Evolutionary conservation across 2,888 invertebrate genomes (phyloP), one percentile per base, ranked within the genome.

Genomic region (Platycheirus rosarum): DNA sequence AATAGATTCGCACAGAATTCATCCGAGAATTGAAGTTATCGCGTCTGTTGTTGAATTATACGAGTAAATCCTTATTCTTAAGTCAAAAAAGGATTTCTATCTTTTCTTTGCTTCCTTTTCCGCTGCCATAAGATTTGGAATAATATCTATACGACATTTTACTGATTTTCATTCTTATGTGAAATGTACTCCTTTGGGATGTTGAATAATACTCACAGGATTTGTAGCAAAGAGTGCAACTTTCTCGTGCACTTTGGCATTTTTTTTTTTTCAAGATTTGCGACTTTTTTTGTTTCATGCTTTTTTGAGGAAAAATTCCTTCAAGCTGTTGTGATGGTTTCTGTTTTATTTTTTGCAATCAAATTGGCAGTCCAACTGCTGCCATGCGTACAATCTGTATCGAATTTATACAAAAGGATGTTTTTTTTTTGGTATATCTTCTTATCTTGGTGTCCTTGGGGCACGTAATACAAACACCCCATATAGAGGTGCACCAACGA

Each of bases 101-200:
- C 16, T 53, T 35, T 18, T 2, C 32, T 46, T 48, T 18, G n/a
- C 14, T 44, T 29, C 8, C 75, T 65, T 53, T 37, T 20, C 20
- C 11, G 26, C 42, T 66, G 53, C 57, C 66, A 66, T 62, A 26
- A 46, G 48, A 74, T 76, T 71, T 71, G 62, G 76, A 82, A 82
- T 71, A 82, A 76, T 63, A n/a, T n/a, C n/a, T n/a, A n/a, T n/a
- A 76, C 62, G 82, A 73, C 82, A 73, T 73, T 77, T 77, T 63
- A 68, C 55, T 82, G 77, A 77, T 82, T 82, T 77, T 82, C 68
- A 40, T 82, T 68, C 73, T 71, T 74, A 40, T 75, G 51, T 48
- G 70, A 75, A 80, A 75, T 76, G 48, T 49, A 80, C 80, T 77
- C 77, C 63, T 49, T n/a, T n/a, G 71, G 60, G 80, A 77, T 73